Evolutionary conservation across 2,888 invertebrate genomes (phyloP), one percentile per base, ranked within the genome.

Genomic region (Lasioglossum pauxillum): DNA sequence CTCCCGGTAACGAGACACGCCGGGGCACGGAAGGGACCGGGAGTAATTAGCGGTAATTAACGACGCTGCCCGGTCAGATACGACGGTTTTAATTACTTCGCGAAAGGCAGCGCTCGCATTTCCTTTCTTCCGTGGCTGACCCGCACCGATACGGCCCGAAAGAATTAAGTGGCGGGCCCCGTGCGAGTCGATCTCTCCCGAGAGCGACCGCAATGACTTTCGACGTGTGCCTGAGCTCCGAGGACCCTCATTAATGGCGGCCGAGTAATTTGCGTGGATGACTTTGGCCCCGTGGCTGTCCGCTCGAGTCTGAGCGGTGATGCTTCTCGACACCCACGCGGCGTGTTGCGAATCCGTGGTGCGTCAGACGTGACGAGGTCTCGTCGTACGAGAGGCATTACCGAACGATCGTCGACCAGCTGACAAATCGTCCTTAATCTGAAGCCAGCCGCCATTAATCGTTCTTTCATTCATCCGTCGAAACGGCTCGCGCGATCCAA

Each of bases 201-300:
- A 12, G 38, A 53, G 77, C 80, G 87, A 86, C 83, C 85, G 90
- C 90, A 91, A 91, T 87, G 90, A 91, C 90, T 91, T 90, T 88
- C 84, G 91, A 91, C 91, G 91, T 88, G 87, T 89, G 91, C 88
- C 86, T 23, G 67, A 19, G 86, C 88, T 27, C 84, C 86, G 88
- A 85, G 85, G 91, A 89, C 92, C 90, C 92, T 92, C 93, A 92
- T 92, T 92, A 92, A 92, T 93, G 92, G 92, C 91, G 90, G 92
- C 87, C 90, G 83, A 90, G 90, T 93, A 92, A 92, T 92, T 92
- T 92, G 92, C 93, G 92, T 90, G 92, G 91, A 92, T 93, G 93
- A 92, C 92, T 92, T 90, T 88, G 92, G 88, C 84, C 83, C 80
- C 80, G 75, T 84, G 81, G 76, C 85, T 72, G 80, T 83, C 67